Base-by-base conservation (phyloP, 2,113 vertebrate species). In the Pachyramphus minor region DNA sequence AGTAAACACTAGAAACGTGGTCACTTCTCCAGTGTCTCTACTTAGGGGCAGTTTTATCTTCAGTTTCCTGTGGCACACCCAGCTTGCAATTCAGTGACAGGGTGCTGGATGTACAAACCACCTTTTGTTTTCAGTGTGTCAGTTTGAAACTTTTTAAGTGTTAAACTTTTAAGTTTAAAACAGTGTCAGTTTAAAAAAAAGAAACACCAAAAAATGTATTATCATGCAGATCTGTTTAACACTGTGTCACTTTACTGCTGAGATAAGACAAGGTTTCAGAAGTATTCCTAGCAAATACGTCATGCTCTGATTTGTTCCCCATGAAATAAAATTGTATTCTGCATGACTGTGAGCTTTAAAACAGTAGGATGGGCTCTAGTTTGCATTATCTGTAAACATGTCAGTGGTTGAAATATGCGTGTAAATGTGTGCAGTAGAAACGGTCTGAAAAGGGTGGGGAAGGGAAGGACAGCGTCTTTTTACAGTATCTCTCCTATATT, bases 301-400 rank as follows among this genome's bases (percentile, higher is more conserved):
- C 12, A 22, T 1, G 0, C n/a, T 73, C 14, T 14, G 2, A 14
- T 25, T 74, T 78, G 41, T 84, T 59, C 22, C 4, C 12, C 0
- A 0, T 58, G 75, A 82, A 82, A 53, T 64, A 20, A 56, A 37
- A 0, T 27, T 39, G 16, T 23, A 28, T 88, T 88, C 69, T 88
- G 37, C 1, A 2, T 76, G 47, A 78, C 41, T 44, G 0, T 0
- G 1, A 59, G 21, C 44, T 84, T 88, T 62, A 67, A 86, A 47
- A 84, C 3, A 1, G 8, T 52, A 56, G 76, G 60, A 84, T 0
- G 4, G 28, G 31, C 59, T 86, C 6, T 53, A 62, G 28, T 21
- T 91, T 2, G 2, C 71, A 14, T 71, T n/a, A 59, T 77, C 39
- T 6, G 3, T 68, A 56, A 91, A 75, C 35, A 67, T 11, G 35